Conservation (phyloP, 2,888 invertebrate species). For the Nomada lathburiana region DNA sequence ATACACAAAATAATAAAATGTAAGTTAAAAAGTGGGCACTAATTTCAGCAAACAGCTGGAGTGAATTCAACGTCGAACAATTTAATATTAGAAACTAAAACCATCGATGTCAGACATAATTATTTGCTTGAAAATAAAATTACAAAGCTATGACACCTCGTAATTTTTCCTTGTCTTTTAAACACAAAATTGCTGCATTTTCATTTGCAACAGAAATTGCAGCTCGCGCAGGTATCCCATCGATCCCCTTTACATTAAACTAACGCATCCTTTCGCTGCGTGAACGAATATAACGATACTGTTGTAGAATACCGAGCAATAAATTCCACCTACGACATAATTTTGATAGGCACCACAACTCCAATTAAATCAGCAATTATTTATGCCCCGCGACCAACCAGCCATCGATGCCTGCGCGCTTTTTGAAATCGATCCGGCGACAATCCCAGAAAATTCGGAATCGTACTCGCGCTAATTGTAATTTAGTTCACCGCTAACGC, state of each 20-base stretch:
- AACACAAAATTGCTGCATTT: neutral
- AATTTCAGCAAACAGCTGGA: too few relatives aligned
- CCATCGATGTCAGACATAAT: too few relatives aligned
- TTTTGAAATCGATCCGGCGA: slow-evolving; percentile 20
- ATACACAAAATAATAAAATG: too few relatives aligned
- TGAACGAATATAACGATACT: slow-evolving; percentile 28
- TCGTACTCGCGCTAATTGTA: slow-evolving; percentile 22
- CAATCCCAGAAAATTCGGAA: slow-evolving; percentile 1
- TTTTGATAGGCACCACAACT: slow-evolving; percentile 28
- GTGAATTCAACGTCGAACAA: too few relatives aligned
- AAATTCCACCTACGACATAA: slow-evolving; percentile 29
- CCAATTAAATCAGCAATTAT: slow-evolving; percentile 46
- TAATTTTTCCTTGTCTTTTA: neutral
- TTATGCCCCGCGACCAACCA: slow-evolving; percentile 21
- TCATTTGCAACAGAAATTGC: neutral
- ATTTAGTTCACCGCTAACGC: slow-evolving; percentile 20
- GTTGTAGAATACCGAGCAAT: slow-evolving; percentile 14
- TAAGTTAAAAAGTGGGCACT: too few relatives aligned
- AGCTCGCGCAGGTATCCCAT: neutral
- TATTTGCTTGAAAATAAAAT: too few relatives aligned
- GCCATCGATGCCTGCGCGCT: slow-evolving; percentile 26
- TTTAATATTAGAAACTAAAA: too few relatives aligned
- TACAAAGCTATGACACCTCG: too few relatives aligned
- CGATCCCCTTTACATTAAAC: slow-evolving; percentile 17
- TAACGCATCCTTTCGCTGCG: neutral